Base-by-base conservation (phyloP, 1,140 invertebrate species). In the Globodera ellingtonae region DNA sequence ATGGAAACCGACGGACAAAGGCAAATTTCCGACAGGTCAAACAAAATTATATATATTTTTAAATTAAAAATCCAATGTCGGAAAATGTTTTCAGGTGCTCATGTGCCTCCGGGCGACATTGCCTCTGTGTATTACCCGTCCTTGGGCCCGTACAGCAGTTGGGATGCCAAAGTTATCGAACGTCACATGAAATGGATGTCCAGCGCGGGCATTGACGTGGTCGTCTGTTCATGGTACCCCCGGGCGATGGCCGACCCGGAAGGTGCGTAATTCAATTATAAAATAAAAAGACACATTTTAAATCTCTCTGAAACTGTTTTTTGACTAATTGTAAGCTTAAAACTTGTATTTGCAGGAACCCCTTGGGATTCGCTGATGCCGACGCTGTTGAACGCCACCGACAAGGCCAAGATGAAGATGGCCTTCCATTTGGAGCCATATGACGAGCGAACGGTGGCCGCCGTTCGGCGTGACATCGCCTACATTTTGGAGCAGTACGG, bases 371-470 rank as follows among this genome's bases (percentile, higher is more conserved):
- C 35, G 46, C 56, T 86, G 35, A 85, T 88, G 18, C 84, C 86
- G 2, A 15, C 70, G 15, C 69, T 88, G 8, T 66, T 88, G 76
- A 81, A 91, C 83, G 78, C 77, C 18, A 90, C 90, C 59, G 71
- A 87, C n/a, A 85, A 89, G 78, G 89, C 88, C 81, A 82, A 86
- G 24, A 66, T 91, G 15, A 91, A 91, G 87, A 87, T 91, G 76
- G 81, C 88, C 74, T 88, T 92, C 81, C 91, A 92, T 82, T 86
- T 92, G 67, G 91, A 92, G 83, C 91, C 91, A 50, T 92, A 90
- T 85, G 89, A 89, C 80, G 84, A 85, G 50, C 84, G 91, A 75
- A 88, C 85, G 74, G 84, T 85, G 9, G 75, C 83, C n/a, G 84
- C 83, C 24, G 71, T 91, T 47, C 85, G 84, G 65, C 73, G 84